A percentile compares a stretch with the other conserved stretches of the same genome.
phyloP scores from a whole-genome alignment of 2,888 invertebrate genomes.

The Elysia crispata region DNA sequence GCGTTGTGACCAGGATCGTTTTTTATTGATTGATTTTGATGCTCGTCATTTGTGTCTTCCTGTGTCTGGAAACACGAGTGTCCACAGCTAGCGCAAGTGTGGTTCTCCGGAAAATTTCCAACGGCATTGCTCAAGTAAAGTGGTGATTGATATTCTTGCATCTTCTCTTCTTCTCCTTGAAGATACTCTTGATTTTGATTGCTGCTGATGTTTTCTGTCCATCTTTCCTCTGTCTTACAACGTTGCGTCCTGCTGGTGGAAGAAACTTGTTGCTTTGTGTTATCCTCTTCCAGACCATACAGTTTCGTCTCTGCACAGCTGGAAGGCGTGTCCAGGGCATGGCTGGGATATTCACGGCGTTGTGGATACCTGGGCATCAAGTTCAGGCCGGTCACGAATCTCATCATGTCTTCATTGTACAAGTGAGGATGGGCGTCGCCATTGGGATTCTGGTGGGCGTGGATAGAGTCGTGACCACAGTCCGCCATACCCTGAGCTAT shows the following conservation, averaged over 20 bases:
- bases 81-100: neutral
- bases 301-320: conserved; percentile 21
- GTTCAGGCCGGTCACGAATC: conserved; percentile 24
- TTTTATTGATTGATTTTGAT: too few relatives aligned
- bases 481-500: conserved; percentile 12
- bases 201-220: neutral
- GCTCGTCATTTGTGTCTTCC: too few relatives aligned
- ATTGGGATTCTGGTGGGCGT: too few relatives aligned
- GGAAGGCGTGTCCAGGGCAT: neutral
- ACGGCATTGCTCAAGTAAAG: neutral
- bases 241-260: neutral
- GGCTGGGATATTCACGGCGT: too few relatives aligned
- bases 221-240: neutral
- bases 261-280: neutral
- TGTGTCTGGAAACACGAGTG: too few relatives aligned
- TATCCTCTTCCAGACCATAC: neutral
- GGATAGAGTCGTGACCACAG: neutral
- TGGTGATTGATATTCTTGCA: too few relatives aligned
- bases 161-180: too few relatives aligned
- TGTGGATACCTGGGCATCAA: conserved; percentile 5
- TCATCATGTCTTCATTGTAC: conserved; percentile 26
- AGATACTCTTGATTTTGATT: neutral
- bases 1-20: too few relatives aligned
- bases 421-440: neutral
- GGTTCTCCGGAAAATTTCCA: neutral